phyloP scores from a whole-genome alignment of 2,888 invertebrate species.

The Rhamnusium bicolor region DNA sequence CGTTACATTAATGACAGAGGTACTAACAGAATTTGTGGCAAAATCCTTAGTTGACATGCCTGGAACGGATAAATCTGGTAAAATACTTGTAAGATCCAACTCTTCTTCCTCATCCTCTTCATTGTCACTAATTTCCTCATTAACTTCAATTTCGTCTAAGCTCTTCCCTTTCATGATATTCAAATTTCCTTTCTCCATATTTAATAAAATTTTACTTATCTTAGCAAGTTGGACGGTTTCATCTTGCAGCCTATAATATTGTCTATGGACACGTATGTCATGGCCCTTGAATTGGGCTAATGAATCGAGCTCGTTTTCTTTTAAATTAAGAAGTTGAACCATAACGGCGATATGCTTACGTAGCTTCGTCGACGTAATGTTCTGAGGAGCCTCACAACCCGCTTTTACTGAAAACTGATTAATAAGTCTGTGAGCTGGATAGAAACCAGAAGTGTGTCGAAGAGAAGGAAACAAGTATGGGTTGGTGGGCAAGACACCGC shows the following conservation, averaged over 20 bases:
- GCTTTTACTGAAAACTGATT: constrained; percentile 9
- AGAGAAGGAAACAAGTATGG: constrained; percentile 16
- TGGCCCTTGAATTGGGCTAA: background rate
- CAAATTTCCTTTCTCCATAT: constrained; percentile 21
- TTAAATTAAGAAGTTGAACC: constrained; percentile 19
- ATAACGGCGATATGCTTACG: constrained; percentile 21
- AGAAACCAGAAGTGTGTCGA: background rate
- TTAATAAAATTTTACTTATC: constrained; percentile 20
- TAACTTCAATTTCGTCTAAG: constrained; percentile 21
- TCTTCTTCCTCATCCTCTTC: background rate
- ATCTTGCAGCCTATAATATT: constrained; percentile 19
- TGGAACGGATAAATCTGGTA: background rate
- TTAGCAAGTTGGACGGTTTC: constrained; percentile 18
- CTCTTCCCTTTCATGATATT: constrained; percentile 16
- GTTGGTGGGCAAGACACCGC: constrained; percentile 1
- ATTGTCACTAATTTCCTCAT: constrained; percentile 6
- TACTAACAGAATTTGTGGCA: background rate
- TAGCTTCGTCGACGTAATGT: constrained; percentile 12
- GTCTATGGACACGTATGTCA: constrained; percentile 1
- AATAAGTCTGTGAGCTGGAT: background rate
- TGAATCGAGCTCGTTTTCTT: constrained; percentile 10
- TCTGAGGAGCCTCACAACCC: constrained; percentile 6
- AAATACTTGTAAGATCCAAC: background rate
- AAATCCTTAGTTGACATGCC: background rate
- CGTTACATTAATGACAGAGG: background rate